These are phyloP conservation scores for Ophthalmolycus amberensis DNA, from an alignment of 2,113 vertebrate genomes.

Conservation along the genomic window DNA sequence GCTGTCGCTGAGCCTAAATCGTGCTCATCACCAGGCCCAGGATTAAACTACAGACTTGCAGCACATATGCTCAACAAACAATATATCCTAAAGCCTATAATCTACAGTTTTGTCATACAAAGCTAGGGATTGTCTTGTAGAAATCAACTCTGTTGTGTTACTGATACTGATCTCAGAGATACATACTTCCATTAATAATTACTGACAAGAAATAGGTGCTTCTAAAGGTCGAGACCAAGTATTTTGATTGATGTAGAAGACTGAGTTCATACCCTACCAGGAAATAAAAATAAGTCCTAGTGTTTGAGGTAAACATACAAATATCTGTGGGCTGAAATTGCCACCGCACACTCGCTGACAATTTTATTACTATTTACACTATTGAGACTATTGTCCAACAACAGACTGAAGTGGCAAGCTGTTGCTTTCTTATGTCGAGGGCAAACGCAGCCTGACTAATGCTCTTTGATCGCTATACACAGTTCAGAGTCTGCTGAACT, in stretches of 20 bases:
- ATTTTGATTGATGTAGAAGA: neutral
- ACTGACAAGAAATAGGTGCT: neutral
- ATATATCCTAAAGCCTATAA: neutral
- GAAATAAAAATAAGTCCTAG: neutral
- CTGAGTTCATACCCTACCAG: neutral
- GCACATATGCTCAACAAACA: neutral
- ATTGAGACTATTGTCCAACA: neutral
- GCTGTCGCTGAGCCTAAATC: neutral
- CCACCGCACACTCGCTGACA: neutral
- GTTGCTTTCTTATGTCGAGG: neutral
- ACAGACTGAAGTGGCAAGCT: neutral
- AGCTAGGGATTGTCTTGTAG: neutral
- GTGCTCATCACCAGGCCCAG: neutral
- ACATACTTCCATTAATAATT: neutral
- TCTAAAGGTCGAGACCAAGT: neutral
- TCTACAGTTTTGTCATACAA: neutral
- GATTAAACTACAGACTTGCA: neutral
- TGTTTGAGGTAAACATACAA: neutral
- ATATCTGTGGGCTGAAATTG: neutral
- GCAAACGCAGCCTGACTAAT: neutral
- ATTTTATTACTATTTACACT: neutral
- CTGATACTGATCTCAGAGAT: neutral
- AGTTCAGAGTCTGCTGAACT: constrained; percentile 1
- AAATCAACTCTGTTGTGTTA: neutral
- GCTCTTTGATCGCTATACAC: neutral